Conservation (phyloP, 2,113 vertebrate species). For the Coracopsis vasa region DNA sequence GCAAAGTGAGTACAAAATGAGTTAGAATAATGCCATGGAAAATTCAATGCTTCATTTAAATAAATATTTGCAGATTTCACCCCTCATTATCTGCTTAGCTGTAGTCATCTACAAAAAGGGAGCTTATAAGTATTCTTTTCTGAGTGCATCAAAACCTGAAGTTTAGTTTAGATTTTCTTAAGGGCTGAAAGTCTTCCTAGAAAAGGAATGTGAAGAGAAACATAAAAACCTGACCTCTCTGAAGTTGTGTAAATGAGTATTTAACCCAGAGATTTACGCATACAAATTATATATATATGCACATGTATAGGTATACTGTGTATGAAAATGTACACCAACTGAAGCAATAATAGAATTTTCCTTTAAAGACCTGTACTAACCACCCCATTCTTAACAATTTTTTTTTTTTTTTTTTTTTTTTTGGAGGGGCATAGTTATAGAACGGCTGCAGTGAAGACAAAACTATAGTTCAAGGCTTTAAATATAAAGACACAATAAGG, state of each 20-base stretch:
- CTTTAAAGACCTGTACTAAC: background rate
- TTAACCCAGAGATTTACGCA: background rate
- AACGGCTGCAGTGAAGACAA: background rate
- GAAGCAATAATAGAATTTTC: background rate
- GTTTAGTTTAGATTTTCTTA: background rate
- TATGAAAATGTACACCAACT: background rate
- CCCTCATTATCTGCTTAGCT: background rate
- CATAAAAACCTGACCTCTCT: background rate
- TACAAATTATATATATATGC: background rate
- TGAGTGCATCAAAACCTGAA: background rate
- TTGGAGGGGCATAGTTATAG: background rate
- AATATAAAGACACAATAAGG: background rate
- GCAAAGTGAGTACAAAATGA: conserved; percentile 1
- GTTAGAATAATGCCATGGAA: background rate
- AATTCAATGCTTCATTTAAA: conserved; percentile 36
- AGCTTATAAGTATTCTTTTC: background rate
- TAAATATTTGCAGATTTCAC: conserved; percentile 18
- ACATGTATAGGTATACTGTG: background rate
- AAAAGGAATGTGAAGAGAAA: background rate
- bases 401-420: background rate
- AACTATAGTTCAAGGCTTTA: background rate
- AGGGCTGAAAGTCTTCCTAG: background rate
- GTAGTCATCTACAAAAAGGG: background rate
- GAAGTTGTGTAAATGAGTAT: background rate
- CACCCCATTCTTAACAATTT: background rate